Evolutionary conservation across 2,113 vertebrate species (phyloP), one percentile per base, ranked within the genome.

Genomic region (Gambusia affinis): DNA sequence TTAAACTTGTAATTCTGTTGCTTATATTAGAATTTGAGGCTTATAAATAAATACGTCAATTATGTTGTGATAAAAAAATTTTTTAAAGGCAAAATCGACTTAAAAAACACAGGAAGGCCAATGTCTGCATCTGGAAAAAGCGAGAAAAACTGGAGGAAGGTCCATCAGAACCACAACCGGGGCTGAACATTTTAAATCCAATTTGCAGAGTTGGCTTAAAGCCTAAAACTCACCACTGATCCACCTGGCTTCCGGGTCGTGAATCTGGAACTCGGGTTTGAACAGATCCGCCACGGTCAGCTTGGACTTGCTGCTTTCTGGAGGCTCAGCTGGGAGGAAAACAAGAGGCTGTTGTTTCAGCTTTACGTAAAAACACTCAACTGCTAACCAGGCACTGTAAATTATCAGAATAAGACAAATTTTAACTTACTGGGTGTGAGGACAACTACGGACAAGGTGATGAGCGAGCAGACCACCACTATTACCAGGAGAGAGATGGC

Each of bases 401-500:
- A 44, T 4, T 19, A 47, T 42, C 14, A 0, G 14, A 47, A 47
- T 47, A 17, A 47, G 17, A 60, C 3, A 0, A 22, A 12, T 66
- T 28, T 42, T 15, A 3, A 65, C 78, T 8, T 95, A 97, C 97
- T 94, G 83, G 96, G 96, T 5, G 96, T 96, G 92, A 97, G 95
- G 87, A 98, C 94, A 80, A 98, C 95, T 86, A 97, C 96, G 8
- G 96, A 97, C 95, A 97, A 94, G 64, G 95, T 96, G 94, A 98
- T 98, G 93, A 98, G 95, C 12, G 97, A 97, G 92, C 96, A 97
- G 72, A 98, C 96, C 80, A 93, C 96, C 92, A 97, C 92, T 81
- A 98, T 98, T 88, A 98, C 97, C 94, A 98, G 94, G 91, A 98
- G 94, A 35, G 97, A 96, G 91, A 98, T 98, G 78, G 96, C 96